Conservation (phyloP, 2,113 vertebrate genomes). For the Scopus umbretta region DNA sequence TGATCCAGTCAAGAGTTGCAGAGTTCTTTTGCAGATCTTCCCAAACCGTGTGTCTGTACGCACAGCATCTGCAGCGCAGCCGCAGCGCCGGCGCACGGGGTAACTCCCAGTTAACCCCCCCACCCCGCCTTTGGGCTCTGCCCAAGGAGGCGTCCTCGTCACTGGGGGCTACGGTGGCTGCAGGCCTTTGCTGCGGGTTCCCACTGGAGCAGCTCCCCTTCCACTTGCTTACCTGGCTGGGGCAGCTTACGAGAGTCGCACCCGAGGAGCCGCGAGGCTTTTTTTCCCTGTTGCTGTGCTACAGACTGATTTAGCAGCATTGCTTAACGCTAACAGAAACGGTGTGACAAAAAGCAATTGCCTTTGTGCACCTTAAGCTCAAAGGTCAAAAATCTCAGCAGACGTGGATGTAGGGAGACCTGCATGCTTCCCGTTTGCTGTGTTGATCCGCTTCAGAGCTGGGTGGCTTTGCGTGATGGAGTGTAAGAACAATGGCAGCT, state of each 20-base stretch:
- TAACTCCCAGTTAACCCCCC: not conserved
- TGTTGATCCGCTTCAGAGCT: not conserved
- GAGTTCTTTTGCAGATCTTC: slow-evolving; percentile 26
- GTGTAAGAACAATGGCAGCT: not conserved
- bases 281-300: not conserved
- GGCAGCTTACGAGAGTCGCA: not conserved
- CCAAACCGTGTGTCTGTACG: not conserved
- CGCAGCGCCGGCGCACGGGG: not conserved
- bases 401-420: not conserved
- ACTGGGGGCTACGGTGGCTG: not conserved
- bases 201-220: not conserved
- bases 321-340: not conserved
- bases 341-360: not conserved
- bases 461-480: not conserved
- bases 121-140: not conserved
- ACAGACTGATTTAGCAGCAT: slow-evolving; percentile 15
- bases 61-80: not conserved
- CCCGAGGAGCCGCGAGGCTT: not conserved
- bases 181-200: not conserved
- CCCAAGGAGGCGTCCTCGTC: not conserved
- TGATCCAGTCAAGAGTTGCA: slow-evolving; percentile 16
- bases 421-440: not conserved
- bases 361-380: not conserved
- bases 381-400: not conserved
- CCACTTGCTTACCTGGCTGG: not conserved